Percentiles rank a stretch among this genome's conserved stretches.
These are phyloP conservation scores for Dastarcus helophoroides DNA, from an alignment of 2,888 invertebrate genomes.

Conservation along the genomic window DNA sequence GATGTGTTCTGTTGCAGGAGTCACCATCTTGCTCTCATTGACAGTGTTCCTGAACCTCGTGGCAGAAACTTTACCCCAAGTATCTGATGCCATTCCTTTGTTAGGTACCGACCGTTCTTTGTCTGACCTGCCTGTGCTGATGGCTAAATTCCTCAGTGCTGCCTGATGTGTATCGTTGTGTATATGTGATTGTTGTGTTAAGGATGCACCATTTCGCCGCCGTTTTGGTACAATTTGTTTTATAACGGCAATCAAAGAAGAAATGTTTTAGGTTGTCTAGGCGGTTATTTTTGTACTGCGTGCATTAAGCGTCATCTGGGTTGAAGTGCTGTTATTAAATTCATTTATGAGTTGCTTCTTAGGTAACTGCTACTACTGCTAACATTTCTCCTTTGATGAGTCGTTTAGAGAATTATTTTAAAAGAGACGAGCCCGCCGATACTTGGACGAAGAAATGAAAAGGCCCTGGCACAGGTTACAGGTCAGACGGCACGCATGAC, in stretches of 20 bases:
- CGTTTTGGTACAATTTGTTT: no score
- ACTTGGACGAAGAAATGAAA: constrained; percentile 28
- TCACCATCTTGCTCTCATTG: constrained; percentile 98
- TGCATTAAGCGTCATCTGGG: constrained; percentile 23
- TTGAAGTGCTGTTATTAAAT: constrained; percentile 24
- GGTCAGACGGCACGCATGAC: constrained; percentile 38
- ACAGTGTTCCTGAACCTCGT: constrained; percentile 99
- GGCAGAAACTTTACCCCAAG: constrained; percentile 99
- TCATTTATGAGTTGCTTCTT: neutral
- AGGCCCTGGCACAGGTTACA: constrained; percentile 34
- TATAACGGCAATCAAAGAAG: constrained; percentile 40
- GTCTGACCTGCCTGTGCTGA: constrained; percentile 42
- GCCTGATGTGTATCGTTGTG: constrained; percentile 39
- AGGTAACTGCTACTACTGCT: constrained; percentile 23
- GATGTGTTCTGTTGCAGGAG: constrained; percentile 78
- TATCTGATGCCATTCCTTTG: constrained; percentile 99
- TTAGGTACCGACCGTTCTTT: constrained; percentile 69
- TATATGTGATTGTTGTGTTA: constrained; percentile 37
- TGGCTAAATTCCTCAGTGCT: constrained; percentile 38
- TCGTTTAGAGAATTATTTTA: constrained; percentile 24
- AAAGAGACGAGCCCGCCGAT: constrained; percentile 35
- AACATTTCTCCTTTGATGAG: constrained; percentile 40
- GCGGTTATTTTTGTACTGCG: no score
- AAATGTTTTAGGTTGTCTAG: constrained; percentile 35
- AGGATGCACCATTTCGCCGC: constrained; percentile 20